Base-by-base conservation (phyloP, 2,797 vertebrate genomes). In the Natrix natrix region DNA sequence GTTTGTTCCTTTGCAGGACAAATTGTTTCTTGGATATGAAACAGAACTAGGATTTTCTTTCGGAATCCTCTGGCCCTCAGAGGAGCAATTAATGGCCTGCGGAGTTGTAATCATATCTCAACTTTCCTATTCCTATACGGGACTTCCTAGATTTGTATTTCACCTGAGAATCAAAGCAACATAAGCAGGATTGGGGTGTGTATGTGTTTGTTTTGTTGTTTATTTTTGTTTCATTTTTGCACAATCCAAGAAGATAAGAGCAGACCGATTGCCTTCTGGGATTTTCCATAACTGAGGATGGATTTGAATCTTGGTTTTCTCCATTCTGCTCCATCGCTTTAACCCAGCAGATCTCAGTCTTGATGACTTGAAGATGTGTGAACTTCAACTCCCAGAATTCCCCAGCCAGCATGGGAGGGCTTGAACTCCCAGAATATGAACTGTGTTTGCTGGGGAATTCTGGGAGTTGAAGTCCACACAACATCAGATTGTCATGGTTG, bases 1-100 rank as follows among this genome's bases (percentile, higher is more conserved):
- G 8, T 94, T 88, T 6, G n/a, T 0, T 8, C 90, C 16, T 10
- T 11, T 0, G 0, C 8, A 78, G 10, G 37, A 61, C 87, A 24
- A 1, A 8, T 78, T 92, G 66, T 93, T 89, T 83, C 43, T 22
- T 37, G 93, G 86, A 52, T 60, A 55, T 0, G 55, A 60, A 86
- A 43, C 0, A 1, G 69, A 87, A 52, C 24, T 86, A 20, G 88
- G 90, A 12, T 93, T 90, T 59, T 57, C 60, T 87, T 37, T 83
- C 4, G 8, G 37, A 83, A 83, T 37, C 16, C 78, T 13, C 5
- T 2, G 8, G 14, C 1, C 37, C n/a, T 12, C 17, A 12, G 37
- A 43, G 20, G 74, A 48, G 20, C 37, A 5, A 26, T 5, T 43
- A 28, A n/a, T 52, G n/a, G 43, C 26, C 43, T 87, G 60, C 24